Conservation (phyloP, 2,888 invertebrate genomes). For the Microctonus aethiopoides region DNA sequence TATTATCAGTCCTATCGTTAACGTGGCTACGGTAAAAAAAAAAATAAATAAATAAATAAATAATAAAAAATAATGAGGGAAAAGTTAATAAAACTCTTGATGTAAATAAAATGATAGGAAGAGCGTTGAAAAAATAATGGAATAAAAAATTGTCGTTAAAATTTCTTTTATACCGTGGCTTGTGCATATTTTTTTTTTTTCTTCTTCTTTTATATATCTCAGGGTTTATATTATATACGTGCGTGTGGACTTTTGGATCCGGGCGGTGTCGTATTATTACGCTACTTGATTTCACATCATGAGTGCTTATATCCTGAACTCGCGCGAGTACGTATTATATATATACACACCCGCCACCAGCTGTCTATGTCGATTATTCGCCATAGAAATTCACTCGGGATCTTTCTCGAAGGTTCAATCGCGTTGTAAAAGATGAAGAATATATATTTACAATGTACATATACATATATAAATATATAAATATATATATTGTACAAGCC, state of each 20-base stretch:
- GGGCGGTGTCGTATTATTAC: conserved; percentile 61
- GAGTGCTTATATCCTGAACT: conserved; percentile 26
- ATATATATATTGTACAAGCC: no score
- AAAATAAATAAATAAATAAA: no score
- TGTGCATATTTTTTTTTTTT: neutral
- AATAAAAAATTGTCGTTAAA: neutral
- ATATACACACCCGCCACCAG: conserved; percentile 49
- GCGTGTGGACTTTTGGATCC: conserved; percentile 19
- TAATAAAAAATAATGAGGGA: no score
- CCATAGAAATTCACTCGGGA: conserved; percentile 60
- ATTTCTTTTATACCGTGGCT: neutral
- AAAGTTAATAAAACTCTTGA: neutral
- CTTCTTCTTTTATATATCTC: neutral
- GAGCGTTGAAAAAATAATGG: neutral
- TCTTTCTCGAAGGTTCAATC: neutral
- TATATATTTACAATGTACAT: no score
- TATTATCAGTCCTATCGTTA: neutral
- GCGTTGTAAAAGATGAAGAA: neutral
- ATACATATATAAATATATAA: no score
- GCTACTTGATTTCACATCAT: conserved; percentile 66
- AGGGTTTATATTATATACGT: neutral
- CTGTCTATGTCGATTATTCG: conserved; percentile 63
- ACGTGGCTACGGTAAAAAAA: no score
- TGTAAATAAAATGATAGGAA: neutral
- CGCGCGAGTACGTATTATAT: conserved; percentile 20